Evolutionary conservation across 2,113 vertebrate species (phyloP).

Genomic region (Oncorhynchus gorbuscha): DNA sequence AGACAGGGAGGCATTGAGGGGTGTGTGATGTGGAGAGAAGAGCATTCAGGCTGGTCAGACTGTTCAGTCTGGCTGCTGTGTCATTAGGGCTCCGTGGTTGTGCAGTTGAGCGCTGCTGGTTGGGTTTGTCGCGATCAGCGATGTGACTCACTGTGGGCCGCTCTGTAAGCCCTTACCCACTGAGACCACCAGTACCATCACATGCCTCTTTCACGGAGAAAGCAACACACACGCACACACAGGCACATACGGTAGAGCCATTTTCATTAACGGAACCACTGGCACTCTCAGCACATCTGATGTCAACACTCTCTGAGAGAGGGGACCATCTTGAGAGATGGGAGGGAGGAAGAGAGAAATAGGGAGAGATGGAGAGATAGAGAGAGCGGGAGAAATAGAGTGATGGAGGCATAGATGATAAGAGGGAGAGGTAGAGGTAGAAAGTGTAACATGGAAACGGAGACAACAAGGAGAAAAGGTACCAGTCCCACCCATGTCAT

Average conservation of each 20-base stretch:
- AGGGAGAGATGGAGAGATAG: background rate
- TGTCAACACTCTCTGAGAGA: slow-evolving; percentile 71
- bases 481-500: no score
- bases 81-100: slow-evolving; percentile 51
- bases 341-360: slow-evolving; percentile 11
- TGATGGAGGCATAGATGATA: slow-evolving; percentile 1
- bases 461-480: no score
- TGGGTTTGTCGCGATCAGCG: slow-evolving; percentile 47
- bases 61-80: slow-evolving; percentile 50
- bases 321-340: slow-evolving; percentile 67
- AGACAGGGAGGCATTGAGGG: slow-evolving; percentile 10
- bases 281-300: slow-evolving; percentile 75
- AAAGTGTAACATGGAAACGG: no score
- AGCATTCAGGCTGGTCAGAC: slow-evolving; percentile 32
- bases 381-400: background rate
- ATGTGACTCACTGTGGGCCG: slow-evolving; percentile 47
- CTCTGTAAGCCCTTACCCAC: slow-evolving; percentile 55
- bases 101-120: slow-evolving; percentile 55
- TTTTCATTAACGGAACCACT: slow-evolving; percentile 77
- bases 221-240: slow-evolving; percentile 52
- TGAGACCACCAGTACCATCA: slow-evolving; percentile 66
- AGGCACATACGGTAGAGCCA: slow-evolving; percentile 54
- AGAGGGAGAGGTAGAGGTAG: no score
- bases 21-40: slow-evolving; percentile 23
- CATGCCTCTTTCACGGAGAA: slow-evolving; percentile 71